phyloP scores from a whole-genome alignment of 2,888 invertebrate species.

The Lacanobia wlatinum region DNA sequence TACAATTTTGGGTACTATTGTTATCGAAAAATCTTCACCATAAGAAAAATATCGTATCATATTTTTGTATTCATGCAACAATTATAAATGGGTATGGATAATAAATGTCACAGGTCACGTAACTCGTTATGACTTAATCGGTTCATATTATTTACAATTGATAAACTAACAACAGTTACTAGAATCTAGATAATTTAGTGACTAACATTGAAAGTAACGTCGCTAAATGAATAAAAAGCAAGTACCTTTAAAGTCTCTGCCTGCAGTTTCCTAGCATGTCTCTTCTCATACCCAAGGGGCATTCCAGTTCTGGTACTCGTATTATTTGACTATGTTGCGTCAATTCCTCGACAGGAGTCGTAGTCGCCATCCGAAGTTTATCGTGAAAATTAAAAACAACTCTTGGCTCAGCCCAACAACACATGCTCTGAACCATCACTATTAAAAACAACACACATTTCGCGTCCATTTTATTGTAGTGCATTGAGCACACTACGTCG shows the following conservation, averaged over 20 bases:
- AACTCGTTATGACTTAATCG: neutral
- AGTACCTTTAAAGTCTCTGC: constrained; percentile 72
- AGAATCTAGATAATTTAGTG: neutral
- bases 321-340: constrained; percentile 78
- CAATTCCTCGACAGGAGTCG: constrained; percentile 61
- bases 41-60: neutral
- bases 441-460: constrained; percentile 67
- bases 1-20: neutral
- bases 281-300: constrained; percentile 75
- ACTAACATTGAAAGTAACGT: neutral
- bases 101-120: constrained; percentile 32
- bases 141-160: constrained; percentile 10
- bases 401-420: constrained; percentile 31
- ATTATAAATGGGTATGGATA: constrained; percentile 16
- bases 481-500: constrained; percentile 75
- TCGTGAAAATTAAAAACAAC: constrained; percentile 70
- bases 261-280: constrained; percentile 78
- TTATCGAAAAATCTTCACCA: neutral
- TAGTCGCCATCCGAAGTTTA: constrained; percentile 61
- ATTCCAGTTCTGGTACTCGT: constrained; percentile 78
- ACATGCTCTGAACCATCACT: constrained; percentile 58
- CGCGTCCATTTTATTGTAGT: constrained; percentile 73
- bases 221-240: constrained; percentile 22
- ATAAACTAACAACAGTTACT: constrained; percentile 12
- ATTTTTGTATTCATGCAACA: neutral